Conservation (phyloP, 1,140 invertebrate genomes). For the Euschistus heros region DNA sequence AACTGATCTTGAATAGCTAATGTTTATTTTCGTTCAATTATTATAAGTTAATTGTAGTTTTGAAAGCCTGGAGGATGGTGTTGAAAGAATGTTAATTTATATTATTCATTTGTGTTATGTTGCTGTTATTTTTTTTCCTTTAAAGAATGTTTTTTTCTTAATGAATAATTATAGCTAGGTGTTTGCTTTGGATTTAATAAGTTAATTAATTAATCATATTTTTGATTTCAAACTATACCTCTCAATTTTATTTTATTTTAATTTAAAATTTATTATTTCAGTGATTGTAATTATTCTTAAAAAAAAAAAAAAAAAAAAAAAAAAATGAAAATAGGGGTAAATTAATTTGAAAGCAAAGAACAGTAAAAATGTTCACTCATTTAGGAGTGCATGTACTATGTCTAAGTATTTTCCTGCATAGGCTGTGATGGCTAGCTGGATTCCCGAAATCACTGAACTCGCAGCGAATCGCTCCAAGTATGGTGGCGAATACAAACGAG, state of each 20-base stretch:
- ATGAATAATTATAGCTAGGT: background rate
- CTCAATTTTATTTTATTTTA: background rate
- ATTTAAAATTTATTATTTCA: slow-evolving; percentile 1
- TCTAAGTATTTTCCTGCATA: slow-evolving; percentile 35
- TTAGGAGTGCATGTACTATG: slow-evolving; percentile 10
- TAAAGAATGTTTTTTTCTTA: background rate
- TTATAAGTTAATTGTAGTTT: slow-evolving; percentile 7
- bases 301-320: slow-evolving; percentile 13
- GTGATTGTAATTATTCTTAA: slow-evolving; percentile 1
- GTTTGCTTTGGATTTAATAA: background rate
- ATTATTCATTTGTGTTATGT: background rate
- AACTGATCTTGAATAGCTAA: background rate
- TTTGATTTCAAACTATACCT: background rate
- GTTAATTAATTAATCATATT: no score
- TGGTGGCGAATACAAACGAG: slow-evolving; percentile 94
- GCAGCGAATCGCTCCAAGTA: slow-evolving; percentile 95
- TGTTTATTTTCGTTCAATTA: slow-evolving; percentile 1
- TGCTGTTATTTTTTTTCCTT: background rate
- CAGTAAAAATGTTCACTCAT: background rate
- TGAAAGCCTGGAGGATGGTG: slow-evolving; percentile 13
- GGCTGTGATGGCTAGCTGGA: slow-evolving; percentile 98
- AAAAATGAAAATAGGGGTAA: background rate
- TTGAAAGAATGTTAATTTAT: slow-evolving; percentile 1
- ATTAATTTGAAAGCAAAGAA: background rate
- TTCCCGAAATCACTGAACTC: slow-evolving; percentile 97